These are phyloP conservation scores for Falco berigora DNA, from an alignment of 2,797 vertebrate species.

Conservation along the genomic window DNA sequence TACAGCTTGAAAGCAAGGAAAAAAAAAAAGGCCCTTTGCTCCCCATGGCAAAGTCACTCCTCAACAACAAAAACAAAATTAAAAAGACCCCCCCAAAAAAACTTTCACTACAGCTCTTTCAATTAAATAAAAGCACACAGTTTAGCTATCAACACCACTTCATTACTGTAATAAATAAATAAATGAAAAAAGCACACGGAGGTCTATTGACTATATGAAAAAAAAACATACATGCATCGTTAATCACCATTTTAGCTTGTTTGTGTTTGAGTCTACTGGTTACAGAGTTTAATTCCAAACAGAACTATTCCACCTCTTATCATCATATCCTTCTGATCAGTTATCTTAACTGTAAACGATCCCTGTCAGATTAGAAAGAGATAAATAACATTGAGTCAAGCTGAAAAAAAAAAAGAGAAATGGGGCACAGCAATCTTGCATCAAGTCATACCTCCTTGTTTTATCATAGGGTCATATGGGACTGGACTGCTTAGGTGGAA, in stretches of 20 bases:
- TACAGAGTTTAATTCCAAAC: constrained; percentile 92
- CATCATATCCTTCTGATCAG: constrained; percentile 92
- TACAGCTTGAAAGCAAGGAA: constrained; percentile 87
- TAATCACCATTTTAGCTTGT: constrained; percentile 99
- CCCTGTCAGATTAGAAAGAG: constrained; percentile 99
- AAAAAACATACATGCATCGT: constrained; percentile 99
- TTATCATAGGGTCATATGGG: constrained; percentile 64
- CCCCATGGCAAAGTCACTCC: constrained; percentile 80
- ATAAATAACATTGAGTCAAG: constrained; percentile 98
- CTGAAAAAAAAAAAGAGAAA: constrained; percentile 69
- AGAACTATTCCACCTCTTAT: constrained; percentile 98
- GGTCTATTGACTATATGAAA: constrained; percentile 91
- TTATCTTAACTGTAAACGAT: constrained; percentile 97
- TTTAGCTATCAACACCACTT: constrained; percentile 99
- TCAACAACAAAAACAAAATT: constrained; percentile 79
- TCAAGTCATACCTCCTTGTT: constrained; percentile 74
- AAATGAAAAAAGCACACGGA: constrained; percentile 84
- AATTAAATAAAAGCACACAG: constrained; percentile 93
- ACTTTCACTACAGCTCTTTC: constrained; percentile 83
- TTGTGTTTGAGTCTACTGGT: constrained; percentile 97
- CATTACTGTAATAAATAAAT: constrained; percentile 86
- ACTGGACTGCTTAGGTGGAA: constrained; percentile 47
- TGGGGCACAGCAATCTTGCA: constrained; percentile 76
- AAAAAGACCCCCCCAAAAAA: constrained; percentile 75
- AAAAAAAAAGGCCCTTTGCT: constrained; percentile 77